Percentiles rank a stretch among this genome's conserved stretches.
These are phyloP conservation scores for Pangasius djambal DNA, from an alignment of 2,797 vertebrate genomes.

Conservation along the genomic window DNA sequence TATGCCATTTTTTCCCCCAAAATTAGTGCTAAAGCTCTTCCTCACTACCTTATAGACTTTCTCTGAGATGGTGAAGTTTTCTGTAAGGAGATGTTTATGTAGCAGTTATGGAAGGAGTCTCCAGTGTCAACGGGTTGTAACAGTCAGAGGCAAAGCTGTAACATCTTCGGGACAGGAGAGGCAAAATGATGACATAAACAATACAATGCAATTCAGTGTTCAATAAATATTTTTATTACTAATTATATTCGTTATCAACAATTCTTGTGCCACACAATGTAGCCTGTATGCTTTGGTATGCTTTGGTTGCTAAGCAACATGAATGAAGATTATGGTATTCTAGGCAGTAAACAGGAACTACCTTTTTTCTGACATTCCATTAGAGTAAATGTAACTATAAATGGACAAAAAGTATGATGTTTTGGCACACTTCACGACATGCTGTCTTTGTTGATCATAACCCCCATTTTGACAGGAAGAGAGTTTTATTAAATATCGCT, in stretches of 20 bases:
- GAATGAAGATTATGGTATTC: neutral
- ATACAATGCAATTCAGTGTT: neutral
- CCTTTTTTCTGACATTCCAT: neutral
- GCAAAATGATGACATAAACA: neutral
- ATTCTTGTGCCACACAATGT: neutral
- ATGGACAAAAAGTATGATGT: neutral
- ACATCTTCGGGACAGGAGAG: neutral
- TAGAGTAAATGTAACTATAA: neutral
- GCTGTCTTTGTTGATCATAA: neutral
- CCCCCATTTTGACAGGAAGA: neutral
- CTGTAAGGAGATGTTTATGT: neutral
- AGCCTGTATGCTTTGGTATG: neutral
- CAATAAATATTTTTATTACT: neutral
- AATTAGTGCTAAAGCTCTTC: neutral
- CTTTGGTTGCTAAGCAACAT: neutral
- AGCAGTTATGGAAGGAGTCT: neutral
- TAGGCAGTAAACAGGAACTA: neutral
- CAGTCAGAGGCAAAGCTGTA: neutral
- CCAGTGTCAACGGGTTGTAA: neutral
- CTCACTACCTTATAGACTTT: neutral
- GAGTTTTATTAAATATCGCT: neutral
- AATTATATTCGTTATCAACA: neutral
- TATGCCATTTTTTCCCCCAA: neutral
- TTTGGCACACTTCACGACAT: neutral
- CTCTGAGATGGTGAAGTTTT: neutral